Conservation (phyloP, 2,888 invertebrate species). For the Oeneis ivallda region DNA sequence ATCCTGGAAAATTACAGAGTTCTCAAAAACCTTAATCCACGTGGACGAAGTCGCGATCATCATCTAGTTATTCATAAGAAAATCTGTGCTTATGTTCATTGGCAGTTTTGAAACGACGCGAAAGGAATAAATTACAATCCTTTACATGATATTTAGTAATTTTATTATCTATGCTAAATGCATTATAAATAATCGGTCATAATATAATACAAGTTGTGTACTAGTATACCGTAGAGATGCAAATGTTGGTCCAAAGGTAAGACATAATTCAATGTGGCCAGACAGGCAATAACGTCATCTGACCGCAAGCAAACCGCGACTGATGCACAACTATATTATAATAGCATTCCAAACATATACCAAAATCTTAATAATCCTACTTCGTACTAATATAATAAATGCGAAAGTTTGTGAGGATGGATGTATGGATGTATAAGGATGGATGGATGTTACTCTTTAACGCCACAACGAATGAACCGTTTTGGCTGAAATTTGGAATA, state of each 20-base stretch:
- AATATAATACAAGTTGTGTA: not conserved
- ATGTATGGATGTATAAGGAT: too few species aligned
- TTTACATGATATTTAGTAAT: not conserved
- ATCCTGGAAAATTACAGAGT: too few species aligned
- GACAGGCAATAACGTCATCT: conserved; percentile 30
- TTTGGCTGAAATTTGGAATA: too few species aligned
- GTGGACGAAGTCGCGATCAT: too few species aligned
- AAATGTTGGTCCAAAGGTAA: conserved; percentile 26
- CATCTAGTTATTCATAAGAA: too few species aligned
- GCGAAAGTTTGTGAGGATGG: too few species aligned
- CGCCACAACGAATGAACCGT: too few species aligned
- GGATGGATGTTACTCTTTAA: too few species aligned
- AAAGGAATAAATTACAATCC: not conserved
- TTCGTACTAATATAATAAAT: too few species aligned
- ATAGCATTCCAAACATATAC: too few species aligned
- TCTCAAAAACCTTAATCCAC: too few species aligned
- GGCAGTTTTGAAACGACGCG: not conserved
- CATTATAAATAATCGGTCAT: not conserved
- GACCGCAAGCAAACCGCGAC: conserved; percentile 25
- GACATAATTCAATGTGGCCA: conserved; percentile 30
- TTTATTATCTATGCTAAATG: not conserved
- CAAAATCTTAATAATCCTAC: too few species aligned
- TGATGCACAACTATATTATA: conserved; percentile 14
- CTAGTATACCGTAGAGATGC: conserved; percentile 1
- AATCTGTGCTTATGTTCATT: not conserved